phyloP scores from a whole-genome alignment of 2,888 invertebrate species.

The Polydrusus pterygomalis region DNA sequence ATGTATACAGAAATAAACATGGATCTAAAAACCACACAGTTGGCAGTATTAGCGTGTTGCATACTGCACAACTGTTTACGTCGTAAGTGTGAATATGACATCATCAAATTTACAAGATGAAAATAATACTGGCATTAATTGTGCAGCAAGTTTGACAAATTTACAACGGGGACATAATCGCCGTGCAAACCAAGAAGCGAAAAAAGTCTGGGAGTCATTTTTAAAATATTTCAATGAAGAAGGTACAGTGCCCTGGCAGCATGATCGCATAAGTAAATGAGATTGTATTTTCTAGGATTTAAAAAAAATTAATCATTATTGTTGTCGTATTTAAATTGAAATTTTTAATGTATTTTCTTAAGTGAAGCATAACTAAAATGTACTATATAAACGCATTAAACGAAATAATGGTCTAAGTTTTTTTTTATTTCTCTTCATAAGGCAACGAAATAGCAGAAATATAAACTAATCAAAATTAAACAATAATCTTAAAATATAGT shows the following conservation, averaged over 20 bases:
- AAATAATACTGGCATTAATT: slow-evolving; percentile 2
- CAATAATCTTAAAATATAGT: too few relatives aligned
- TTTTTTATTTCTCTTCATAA: too few relatives aligned
- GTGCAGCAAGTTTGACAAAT: slow-evolving; percentile 3
- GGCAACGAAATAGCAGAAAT: neutral
- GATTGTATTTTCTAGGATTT: too few relatives aligned
- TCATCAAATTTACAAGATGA: slow-evolving; percentile 1
- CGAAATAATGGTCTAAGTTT: neutral
- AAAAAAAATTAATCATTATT: too few relatives aligned
- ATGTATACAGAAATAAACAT: neutral
- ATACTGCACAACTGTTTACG: slow-evolving; percentile 2
- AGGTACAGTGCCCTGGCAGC: neutral
- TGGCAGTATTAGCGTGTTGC: slow-evolving; percentile 2
- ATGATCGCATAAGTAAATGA: slow-evolving; percentile 1
- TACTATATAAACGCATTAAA: neutral
- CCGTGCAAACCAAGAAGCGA: slow-evolving; percentile 3
- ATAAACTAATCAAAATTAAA: neutral
- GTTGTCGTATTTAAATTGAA: too few relatives aligned
- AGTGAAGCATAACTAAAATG: neutral
- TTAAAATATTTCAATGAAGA: slow-evolving; percentile 1
- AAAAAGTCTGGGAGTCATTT: neutral
- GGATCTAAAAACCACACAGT: neutral
- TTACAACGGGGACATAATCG: slow-evolving; percentile 1
- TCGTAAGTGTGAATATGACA: neutral
- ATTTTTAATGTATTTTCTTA: too few relatives aligned